Conservation (phyloP, 2,113 vertebrate species). For the Chauna torquata region DNA sequence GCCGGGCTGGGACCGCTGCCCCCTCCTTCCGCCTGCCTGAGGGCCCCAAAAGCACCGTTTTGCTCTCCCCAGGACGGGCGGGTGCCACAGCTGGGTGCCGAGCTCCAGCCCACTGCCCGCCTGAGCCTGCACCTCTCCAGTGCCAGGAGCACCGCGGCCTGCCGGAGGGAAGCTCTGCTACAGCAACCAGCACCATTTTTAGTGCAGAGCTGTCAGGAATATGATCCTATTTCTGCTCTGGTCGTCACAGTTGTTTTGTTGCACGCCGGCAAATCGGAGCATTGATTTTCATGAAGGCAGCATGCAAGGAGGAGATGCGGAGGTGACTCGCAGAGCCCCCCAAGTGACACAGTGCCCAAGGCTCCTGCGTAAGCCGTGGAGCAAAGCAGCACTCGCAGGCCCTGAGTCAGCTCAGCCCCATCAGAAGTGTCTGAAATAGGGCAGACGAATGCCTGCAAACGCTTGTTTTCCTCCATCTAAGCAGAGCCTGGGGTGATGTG, state of each 20-base stretch:
- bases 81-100: not conserved
- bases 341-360: not conserved
- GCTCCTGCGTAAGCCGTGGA: not conserved
- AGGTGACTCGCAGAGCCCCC: not conserved
- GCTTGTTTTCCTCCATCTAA: not conserved
- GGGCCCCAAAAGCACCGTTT: rapidly evolving
- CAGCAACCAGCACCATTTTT: not conserved
- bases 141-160: not conserved
- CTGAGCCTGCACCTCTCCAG: rapidly evolving
- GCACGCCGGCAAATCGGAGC: not conserved
- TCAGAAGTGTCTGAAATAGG: not conserved
- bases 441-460: not conserved
- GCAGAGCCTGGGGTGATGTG: not conserved
- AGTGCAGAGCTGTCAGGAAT: not conserved
- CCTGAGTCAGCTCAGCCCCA: not conserved
- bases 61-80: too few species aligned
- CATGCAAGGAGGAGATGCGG: not conserved
- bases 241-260: not conserved
- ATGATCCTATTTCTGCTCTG: not conserved
- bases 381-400: not conserved
- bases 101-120: too few species aligned
- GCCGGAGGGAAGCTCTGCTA: not conserved
- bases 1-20: not conserved
- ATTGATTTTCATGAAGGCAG: not conserved
- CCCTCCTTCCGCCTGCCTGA: not conserved